Base-by-base conservation (phyloP, 2,113 vertebrate species). In the Vireo altiloquus region DNA sequence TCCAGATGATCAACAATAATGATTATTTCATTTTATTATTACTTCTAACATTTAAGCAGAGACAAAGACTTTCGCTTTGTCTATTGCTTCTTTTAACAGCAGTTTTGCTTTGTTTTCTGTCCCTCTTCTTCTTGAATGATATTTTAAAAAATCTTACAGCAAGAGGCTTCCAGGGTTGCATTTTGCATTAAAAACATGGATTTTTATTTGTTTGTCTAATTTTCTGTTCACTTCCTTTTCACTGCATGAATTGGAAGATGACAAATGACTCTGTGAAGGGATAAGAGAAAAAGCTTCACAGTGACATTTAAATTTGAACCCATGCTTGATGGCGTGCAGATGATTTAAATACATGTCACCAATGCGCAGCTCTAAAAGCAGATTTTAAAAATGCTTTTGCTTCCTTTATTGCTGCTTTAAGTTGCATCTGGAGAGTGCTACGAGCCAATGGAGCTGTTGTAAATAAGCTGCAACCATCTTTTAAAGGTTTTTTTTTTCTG, bases 341-440 rank as follows among this genome's bases (percentile, higher is more conserved):
- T 93, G 94, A 96, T 96, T 94, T 96, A 96, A 96, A 95, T 95
- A 82, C 92, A 59, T 81, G 83, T 81, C 93, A 95, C 86, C 47
- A 84, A 70, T 50, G 76, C 54, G 82, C 56, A 33, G 70, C 78
- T 94, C 37, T 87, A 93, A 91, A 83, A 77, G 91, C 53, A 46
- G 63, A 59, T 65, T 96, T 94, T 66, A 40, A 94, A 97, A 96
- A 90, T 37, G 90, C 92, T 95, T 87, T 88, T 80, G 23, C 87
- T 95, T 95, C 56, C 71, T 94, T 97, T 94, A 89, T 59, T 92
- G 70, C 71, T 81, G 75, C 64, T 70, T 94, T 95, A 95, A 93
- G 47, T 54, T 27, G 49, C 66, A 33, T 59, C 78, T 91, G 82
- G 88, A 97, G 85, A 76, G 78, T 11, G 31, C 82, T 79, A 85